Evolutionary conservation across 2,113 vertebrate genomes (phyloP).

Genomic region (Marcusenius ussheri): DNA sequence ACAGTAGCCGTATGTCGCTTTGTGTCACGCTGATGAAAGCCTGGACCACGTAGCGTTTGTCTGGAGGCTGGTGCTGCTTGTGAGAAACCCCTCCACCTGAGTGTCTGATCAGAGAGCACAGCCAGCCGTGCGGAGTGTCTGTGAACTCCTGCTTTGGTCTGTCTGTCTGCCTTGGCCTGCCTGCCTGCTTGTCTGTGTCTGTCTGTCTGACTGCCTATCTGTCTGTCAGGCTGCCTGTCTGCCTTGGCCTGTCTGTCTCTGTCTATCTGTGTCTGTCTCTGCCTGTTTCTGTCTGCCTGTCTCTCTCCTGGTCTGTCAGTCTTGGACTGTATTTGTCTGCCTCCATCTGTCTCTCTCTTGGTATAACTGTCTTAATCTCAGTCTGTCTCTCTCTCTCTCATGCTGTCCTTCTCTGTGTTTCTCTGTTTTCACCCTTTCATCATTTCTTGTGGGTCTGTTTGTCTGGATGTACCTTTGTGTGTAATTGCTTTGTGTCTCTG

Average conservation of each 20-base stretch:
- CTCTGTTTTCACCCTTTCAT: not conserved
- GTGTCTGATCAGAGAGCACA: not conserved
- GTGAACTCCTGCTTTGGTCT: not conserved
- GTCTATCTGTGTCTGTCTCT: not conserved
- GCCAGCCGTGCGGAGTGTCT: not conserved
- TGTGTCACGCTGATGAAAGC: not conserved
- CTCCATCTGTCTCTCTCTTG: not conserved
- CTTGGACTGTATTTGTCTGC: not conserved
- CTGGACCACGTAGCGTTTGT: not conserved
- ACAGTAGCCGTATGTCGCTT: not conserved
- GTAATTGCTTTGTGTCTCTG: not conserved
- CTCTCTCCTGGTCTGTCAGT: not conserved
- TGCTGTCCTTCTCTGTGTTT: not conserved
- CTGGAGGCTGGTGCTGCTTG: not conserved
- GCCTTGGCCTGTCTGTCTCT: not conserved
- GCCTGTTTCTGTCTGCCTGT: not conserved
- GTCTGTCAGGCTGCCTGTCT: not conserved
- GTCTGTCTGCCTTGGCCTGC: not conserved
- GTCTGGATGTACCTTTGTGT: not conserved
- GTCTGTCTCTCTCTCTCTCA: not conserved
- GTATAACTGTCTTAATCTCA: slow-evolving; percentile 8
- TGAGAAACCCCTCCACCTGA: not conserved
- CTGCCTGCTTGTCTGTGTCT: slow-evolving; percentile 1
- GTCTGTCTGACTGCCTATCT: not conserved
- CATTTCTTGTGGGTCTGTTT: not conserved